A percentile compares a stretch with the other conserved stretches of the same genome.
Evolutionary conservation across 2,797 vertebrate genomes (phyloP).

Genomic region (Falco naumanni): DNA sequence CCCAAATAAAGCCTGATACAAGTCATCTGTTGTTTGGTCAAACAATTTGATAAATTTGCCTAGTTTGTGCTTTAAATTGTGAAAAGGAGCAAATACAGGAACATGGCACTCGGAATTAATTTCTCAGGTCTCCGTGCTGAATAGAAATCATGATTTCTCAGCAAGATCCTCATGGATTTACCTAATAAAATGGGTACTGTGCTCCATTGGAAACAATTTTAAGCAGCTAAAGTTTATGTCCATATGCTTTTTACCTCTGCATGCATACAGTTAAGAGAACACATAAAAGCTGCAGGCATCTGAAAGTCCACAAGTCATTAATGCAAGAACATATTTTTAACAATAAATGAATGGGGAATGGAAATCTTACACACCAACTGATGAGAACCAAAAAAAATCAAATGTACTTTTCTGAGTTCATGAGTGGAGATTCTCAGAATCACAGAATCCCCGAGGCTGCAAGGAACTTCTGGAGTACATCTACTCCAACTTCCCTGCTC

Average conservation of each 20-base stretch:
- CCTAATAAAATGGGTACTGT: not conserved
- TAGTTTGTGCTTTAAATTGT: not conserved
- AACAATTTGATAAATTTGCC: not conserved
- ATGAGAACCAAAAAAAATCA: not conserved
- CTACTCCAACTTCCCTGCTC: not conserved
- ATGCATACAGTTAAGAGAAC: not conserved
- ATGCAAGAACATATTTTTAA: not conserved
- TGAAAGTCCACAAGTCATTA: not conserved
- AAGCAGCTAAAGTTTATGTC: not conserved
- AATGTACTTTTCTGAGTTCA: not conserved
- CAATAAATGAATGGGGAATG: not conserved
- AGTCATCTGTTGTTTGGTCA: not conserved
- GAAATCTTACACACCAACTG: not conserved
- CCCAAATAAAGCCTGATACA: not conserved
- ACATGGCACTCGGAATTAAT: not conserved
- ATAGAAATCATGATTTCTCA: constrained; percentile 9
- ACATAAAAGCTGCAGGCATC: constrained; percentile 5
- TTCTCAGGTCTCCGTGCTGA: not conserved
- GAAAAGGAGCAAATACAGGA: constrained; percentile 3
- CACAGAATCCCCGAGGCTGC: not conserved
- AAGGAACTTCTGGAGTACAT: not conserved
- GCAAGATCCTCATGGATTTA: not conserved
- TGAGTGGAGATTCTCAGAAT: not conserved
- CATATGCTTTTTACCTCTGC: not conserved
- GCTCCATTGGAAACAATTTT: not conserved